Evolutionary conservation across 2,797 vertebrate genomes (phyloP).

Genomic region (Lophius americanus): DNA sequence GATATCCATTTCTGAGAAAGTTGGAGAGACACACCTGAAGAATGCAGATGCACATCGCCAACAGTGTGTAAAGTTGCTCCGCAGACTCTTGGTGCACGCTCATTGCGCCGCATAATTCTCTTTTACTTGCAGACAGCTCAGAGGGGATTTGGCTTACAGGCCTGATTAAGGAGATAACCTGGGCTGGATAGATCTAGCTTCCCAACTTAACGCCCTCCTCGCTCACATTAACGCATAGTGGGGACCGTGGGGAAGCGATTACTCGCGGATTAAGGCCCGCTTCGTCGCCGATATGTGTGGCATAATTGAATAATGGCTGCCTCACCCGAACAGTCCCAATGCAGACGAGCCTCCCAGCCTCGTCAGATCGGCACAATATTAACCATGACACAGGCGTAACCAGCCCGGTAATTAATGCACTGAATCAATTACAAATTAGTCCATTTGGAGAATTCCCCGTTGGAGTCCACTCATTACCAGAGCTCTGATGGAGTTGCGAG

Average conservation of each 20-base stretch:
- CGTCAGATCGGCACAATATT: conserved; percentile 83
- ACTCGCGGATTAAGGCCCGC: conserved; percentile 78
- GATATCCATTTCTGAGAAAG: background rate
- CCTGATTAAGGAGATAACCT: conserved; percentile 61
- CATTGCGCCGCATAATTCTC: conserved; percentile 14
- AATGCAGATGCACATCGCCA: background rate
- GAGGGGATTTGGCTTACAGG: conserved; percentile 39
- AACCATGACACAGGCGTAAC: conserved; percentile 85
- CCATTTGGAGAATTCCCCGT: conserved; percentile 83
- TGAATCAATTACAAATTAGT: conserved; percentile 88
- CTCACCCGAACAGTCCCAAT: conserved; percentile 77
- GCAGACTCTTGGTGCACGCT: conserved; percentile 17
- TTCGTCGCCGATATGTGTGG: conserved; percentile 57
- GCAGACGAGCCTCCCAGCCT: conserved; percentile 72
- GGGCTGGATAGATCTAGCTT: conserved; percentile 49
- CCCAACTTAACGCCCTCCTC: conserved; percentile 24
- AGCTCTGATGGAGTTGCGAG: conserved; percentile 74
- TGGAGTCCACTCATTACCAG: conserved; percentile 81
- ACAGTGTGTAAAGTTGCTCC: background rate
- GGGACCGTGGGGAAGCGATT: conserved; percentile 73
- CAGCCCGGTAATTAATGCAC: conserved; percentile 83
- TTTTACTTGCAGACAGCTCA: conserved; percentile 9
- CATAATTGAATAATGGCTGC: conserved; percentile 85
- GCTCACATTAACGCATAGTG: conserved; percentile 42
- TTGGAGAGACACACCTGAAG: background rate